Percentiles rank a stretch among this genome's conserved stretches.
phyloP scores from a whole-genome alignment of 2,888 invertebrate species.

The Tipula vernalis region DNA sequence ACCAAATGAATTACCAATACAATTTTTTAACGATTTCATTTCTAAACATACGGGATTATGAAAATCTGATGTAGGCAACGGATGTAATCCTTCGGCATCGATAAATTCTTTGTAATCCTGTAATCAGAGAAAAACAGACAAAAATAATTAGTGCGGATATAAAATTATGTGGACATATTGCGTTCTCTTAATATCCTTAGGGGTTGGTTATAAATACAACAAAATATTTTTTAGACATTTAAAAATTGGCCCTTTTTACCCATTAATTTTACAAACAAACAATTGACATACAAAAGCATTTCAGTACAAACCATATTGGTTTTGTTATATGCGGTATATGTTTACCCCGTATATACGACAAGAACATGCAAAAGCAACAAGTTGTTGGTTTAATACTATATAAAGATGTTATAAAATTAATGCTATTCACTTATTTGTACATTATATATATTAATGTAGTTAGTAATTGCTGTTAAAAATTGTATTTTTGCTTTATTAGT shows the following conservation, averaged over 20 bases:
- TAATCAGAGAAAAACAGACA: conserved; percentile 20
- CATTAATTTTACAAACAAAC: not conserved
- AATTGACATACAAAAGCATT: not conserved
- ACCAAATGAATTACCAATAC: conserved; percentile 23
- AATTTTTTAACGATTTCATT: conserved; percentile 46
- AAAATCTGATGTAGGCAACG: conserved; percentile 72
- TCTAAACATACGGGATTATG: conserved; percentile 72
- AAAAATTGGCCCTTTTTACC: not conserved
- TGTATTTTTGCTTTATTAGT: not conserved
- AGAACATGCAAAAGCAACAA: not conserved
- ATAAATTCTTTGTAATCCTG: conserved; percentile 86
- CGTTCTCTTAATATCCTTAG: not conserved
- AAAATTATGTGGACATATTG: not conserved
- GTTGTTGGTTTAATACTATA: not conserved
- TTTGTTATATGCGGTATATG: not conserved
- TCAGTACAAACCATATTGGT: not conserved
- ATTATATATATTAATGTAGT: not conserved
- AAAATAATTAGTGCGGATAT: not conserved
- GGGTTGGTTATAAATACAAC: not conserved
- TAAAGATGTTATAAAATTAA: not conserved
- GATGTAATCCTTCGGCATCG: conserved; percentile 81
- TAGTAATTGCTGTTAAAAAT: not conserved
- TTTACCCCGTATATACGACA: not conserved
- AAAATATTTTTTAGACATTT: not conserved
- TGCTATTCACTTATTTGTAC: not conserved